Evolutionary conservation across 2,113 vertebrate genomes (phyloP).

Genomic region (Anguilla japonica): DNA sequence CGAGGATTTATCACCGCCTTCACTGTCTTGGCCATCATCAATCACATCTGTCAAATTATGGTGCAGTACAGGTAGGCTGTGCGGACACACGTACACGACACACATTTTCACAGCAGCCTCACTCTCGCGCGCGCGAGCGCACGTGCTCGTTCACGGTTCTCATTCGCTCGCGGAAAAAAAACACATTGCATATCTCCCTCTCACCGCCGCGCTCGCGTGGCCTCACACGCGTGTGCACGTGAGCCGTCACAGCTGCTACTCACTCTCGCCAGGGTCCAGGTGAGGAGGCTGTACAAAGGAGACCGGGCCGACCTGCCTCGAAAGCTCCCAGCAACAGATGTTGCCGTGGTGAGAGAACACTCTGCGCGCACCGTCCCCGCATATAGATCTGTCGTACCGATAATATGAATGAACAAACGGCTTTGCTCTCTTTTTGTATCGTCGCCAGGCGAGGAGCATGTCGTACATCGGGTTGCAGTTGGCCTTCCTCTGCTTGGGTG

Average conservation of each 20-base stretch:
- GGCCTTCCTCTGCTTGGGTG: not conserved
- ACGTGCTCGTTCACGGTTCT: not conserved
- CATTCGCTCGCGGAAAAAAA: too few species aligned
- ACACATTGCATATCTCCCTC: not conserved
- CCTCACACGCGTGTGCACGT: not conserved
- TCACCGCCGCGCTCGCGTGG: not conserved
- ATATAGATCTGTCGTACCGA: not conserved
- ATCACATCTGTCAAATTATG: not conserved
- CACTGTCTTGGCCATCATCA: not conserved
- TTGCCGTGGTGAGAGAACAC: conserved; percentile 3
- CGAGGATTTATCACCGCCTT: not conserved
- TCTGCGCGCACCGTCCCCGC: not conserved
- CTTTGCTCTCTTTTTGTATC: not conserved
- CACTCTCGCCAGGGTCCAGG: not conserved
- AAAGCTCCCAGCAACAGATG: not conserved
- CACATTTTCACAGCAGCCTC: not conserved
- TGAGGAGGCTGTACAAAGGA: conserved; percentile 15
- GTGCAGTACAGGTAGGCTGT: not conserved
- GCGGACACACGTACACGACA: not conserved
- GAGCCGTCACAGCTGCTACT: not conserved
- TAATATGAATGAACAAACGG: too few species aligned
- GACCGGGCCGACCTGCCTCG: not conserved
- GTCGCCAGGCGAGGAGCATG: not conserved
- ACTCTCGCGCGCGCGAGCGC: not conserved
- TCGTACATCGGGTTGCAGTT: not conserved